Evolutionary conservation across 2,113 vertebrate genomes (phyloP).

Genomic region (Nothobranchius furzeri): DNA sequence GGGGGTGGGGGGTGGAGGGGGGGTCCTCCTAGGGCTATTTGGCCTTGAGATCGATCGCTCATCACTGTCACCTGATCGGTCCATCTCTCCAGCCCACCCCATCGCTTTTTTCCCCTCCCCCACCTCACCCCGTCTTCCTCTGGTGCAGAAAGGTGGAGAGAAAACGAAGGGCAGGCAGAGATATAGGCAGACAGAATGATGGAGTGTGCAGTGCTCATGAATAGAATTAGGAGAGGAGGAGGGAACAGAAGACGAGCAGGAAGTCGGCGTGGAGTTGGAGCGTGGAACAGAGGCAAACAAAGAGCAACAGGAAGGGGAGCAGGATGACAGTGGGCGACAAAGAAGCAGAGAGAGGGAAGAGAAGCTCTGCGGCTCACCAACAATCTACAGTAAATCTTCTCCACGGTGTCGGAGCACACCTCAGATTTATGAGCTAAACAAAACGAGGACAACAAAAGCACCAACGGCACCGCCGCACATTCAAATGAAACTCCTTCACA

Average conservation of each 20-base stretch:
- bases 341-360: constrained; percentile 20
- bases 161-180: constrained; percentile 75
- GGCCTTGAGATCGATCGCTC: constrained; percentile 77
- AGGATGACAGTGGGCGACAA: constrained; percentile 56
- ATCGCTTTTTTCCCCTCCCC: background rate
- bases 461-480: background rate
- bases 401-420: constrained; percentile 20
- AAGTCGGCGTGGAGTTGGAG: constrained; percentile 52
- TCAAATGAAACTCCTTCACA: background rate
- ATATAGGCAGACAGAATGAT: constrained; percentile 76
- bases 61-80: constrained; percentile 78
- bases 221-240: constrained; percentile 67
- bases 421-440: constrained; percentile 13
- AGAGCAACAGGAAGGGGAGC: constrained; percentile 58
- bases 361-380: constrained; percentile 23
- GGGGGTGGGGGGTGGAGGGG: background rate
- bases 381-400: constrained; percentile 51
- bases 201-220: constrained; percentile 68
- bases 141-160: constrained; percentile 59
- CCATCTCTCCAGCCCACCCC: constrained; percentile 56
- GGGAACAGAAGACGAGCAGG: constrained; percentile 50
- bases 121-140: constrained; percentile 32
- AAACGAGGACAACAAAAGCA: background rate
- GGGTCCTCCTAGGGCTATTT: constrained; percentile 56
- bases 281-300: constrained; percentile 69